phyloP scores from a whole-genome alignment of 2,797 vertebrate species.

The Micropoecilia bifurca region DNA sequence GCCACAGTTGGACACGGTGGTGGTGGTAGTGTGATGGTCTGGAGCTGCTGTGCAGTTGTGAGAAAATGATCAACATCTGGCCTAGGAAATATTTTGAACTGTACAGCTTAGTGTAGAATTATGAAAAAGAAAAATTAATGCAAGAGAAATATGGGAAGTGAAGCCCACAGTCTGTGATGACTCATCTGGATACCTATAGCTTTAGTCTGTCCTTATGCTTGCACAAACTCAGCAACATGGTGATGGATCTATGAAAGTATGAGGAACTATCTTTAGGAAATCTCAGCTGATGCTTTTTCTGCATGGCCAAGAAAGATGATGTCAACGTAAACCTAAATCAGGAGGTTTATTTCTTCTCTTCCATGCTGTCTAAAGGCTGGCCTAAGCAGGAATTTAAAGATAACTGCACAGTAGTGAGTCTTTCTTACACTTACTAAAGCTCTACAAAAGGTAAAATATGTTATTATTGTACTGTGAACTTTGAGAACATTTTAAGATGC shows the following conservation, averaged over 20 bases:
- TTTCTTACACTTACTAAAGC: not conserved
- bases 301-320: constrained; percentile 19
- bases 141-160: constrained; percentile 27
- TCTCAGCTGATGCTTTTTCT: constrained; percentile 22
- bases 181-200: constrained; percentile 45
- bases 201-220: constrained; percentile 43
- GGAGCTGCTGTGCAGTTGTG: not conserved
- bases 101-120: constrained; percentile 29
- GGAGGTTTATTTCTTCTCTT: not conserved
- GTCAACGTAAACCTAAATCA: constrained; percentile 8
- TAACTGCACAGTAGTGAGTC: not conserved
- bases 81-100: constrained; percentile 16
- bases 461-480: not conserved
- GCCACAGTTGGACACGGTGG: not conserved
- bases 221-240: constrained; percentile 41
- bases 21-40: not conserved
- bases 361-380: not conserved
- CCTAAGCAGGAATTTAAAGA: not conserved
- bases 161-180: constrained; percentile 43
- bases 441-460: not conserved
- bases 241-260: constrained; percentile 49
- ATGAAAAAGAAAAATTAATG: constrained; percentile 16
- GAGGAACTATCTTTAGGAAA: constrained; percentile 39
- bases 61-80: constrained; percentile 3
- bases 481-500: not conserved